Percentiles rank a stretch among this genome's conserved stretches.
Evolutionary conservation across 2,113 vertebrate species (phyloP).

Genomic region (Siniperca knerii): DNA sequence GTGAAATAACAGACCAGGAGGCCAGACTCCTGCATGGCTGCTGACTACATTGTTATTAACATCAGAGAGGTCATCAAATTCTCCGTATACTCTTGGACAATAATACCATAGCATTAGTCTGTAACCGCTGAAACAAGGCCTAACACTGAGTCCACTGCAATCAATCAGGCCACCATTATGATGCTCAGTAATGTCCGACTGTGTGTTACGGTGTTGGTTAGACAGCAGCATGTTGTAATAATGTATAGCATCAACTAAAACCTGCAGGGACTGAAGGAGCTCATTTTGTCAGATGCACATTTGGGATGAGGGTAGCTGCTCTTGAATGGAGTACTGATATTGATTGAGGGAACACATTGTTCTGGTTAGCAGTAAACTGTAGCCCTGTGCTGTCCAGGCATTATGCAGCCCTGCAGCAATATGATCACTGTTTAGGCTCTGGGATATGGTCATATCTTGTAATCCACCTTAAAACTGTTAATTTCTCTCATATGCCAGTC

Average conservation of each 20-base stretch:
- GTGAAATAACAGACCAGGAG: neutral
- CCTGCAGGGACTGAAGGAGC: slow-evolving; percentile 18
- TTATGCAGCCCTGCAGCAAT: slow-evolving; percentile 31
- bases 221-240: slow-evolving; percentile 9
- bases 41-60: neutral
- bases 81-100: too few species aligned
- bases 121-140: neutral
- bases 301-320: slow-evolving; percentile 19
- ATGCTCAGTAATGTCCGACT: slow-evolving; percentile 10
- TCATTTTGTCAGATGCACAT: slow-evolving; percentile 32
- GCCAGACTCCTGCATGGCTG: slow-evolving; percentile 16
- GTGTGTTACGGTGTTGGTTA: neutral
- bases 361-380: slow-evolving; percentile 28
- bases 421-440: neutral
- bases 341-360: slow-evolving; percentile 61
- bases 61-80: neutral
- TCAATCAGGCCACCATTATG: slow-evolving; percentile 12
- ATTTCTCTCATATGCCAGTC: neutral
- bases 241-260: slow-evolving; percentile 24
- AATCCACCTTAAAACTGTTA: neutral
- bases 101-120: neutral
- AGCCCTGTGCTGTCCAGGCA: slow-evolving; percentile 10
- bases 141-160: neutral
- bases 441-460: too few species aligned
- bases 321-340: slow-evolving; percentile 8